Conservation (phyloP, 2,797 vertebrate genomes). For the Cetoscarus ocellatus region DNA sequence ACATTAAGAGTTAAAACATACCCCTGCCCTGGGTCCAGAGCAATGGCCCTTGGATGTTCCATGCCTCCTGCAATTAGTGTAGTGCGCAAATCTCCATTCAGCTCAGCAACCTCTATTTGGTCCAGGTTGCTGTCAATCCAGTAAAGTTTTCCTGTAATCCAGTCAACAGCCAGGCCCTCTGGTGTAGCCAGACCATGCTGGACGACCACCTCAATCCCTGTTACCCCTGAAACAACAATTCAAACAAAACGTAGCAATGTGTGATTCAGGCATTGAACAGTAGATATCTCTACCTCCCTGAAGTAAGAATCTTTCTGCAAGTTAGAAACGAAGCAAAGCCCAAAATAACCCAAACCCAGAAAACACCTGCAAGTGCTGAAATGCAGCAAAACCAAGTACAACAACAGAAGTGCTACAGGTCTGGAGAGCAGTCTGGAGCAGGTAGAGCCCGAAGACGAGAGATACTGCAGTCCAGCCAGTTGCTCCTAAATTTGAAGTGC, state of each 20-base stretch:
- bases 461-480: too few species aligned
- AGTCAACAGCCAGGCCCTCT: constrained; percentile 97
- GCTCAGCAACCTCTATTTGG: constrained; percentile 97
- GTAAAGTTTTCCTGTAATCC: constrained; percentile 97
- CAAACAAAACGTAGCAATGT: constrained; percentile 18
- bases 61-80: constrained; percentile 96
- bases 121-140: constrained; percentile 99
- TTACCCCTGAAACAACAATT: constrained; percentile 87
- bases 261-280: constrained; percentile 32
- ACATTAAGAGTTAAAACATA: constrained; percentile 64
- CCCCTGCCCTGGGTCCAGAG: constrained; percentile 96
- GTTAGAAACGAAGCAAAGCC: too few species aligned
- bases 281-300: constrained; percentile 2
- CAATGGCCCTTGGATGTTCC: constrained; percentile 98
- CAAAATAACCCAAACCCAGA: too few species aligned
- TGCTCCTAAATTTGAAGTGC: too few species aligned
- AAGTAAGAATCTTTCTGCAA: too few species aligned
- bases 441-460: too few species aligned
- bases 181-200: constrained; percentile 97
- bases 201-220: constrained; percentile 94
- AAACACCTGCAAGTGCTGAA: too few species aligned
- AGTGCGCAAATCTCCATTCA: constrained; percentile 94
- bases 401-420: too few species aligned
- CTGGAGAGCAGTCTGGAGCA: too few species aligned
- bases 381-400: too few species aligned